A percentile compares a stretch with the other conserved stretches of the same genome.
phyloP scores from a whole-genome alignment of 2,113 vertebrate genomes.

The Rhegmatorhina hoffmannsi region DNA sequence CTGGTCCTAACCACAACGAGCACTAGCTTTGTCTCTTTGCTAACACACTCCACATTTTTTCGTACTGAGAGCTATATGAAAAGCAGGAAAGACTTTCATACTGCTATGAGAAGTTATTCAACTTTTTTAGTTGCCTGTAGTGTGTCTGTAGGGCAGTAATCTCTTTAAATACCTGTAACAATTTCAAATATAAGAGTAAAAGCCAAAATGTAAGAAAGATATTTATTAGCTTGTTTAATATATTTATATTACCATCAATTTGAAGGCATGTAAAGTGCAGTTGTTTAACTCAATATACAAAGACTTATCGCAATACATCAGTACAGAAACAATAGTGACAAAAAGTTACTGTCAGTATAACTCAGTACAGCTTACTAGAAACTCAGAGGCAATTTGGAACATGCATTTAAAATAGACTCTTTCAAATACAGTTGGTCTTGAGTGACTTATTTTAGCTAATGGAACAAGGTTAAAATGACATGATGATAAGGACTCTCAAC shows the following conservation, averaged over 20 bases:
- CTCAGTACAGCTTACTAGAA: conserved; percentile 38
- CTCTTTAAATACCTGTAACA: background rate
- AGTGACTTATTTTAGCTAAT: conserved; percentile 42
- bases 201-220: conserved; percentile 8
- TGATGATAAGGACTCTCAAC: conserved; percentile 32
- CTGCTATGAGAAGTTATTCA: background rate
- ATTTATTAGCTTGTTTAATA: conserved; percentile 2
- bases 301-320: conserved; percentile 1
- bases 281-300: background rate
- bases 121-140: background rate
- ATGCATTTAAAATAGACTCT: conserved; percentile 44
- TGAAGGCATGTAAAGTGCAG: background rate
- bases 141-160: background rate
- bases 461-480: conserved; percentile 57
- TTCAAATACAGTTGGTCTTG: conserved; percentile 23
- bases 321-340: background rate
- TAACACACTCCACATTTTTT: background rate
- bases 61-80: background rate
- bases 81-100: background rate
- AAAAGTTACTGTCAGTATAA: conserved; percentile 8
- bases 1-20: background rate
- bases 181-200: background rate
- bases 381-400: conserved; percentile 8
- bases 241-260: background rate
- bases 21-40: background rate